These are phyloP conservation scores for Helobdella robusta DNA, from an alignment of 2,888 invertebrate genomes.

Conservation along the genomic window DNA sequence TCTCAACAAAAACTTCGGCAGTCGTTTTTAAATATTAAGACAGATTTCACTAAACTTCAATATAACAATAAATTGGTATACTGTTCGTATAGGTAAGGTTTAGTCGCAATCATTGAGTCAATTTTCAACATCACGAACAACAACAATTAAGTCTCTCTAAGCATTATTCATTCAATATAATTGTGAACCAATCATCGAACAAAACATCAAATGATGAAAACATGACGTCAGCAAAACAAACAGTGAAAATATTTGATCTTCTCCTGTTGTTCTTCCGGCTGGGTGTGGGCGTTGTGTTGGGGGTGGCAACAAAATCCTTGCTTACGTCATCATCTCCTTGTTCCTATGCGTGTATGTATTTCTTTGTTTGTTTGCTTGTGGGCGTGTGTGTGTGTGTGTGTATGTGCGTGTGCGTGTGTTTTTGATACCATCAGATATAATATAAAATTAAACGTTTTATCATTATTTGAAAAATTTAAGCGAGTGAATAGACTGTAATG, in stretches of 20 bases:
- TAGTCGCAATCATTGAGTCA: too few relatives aligned
- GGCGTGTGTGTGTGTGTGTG: background rate
- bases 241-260: slow-evolving; percentile 25
- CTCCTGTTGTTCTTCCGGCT: slow-evolving; percentile 26
- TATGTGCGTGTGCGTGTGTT: background rate
- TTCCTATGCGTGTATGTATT: slow-evolving; percentile 9
- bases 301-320: slow-evolving; percentile 8
- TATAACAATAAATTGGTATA: too few relatives aligned
- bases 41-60: too few relatives aligned
- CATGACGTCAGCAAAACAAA: background rate
- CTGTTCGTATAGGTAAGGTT: too few relatives aligned
- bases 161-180: too few relatives aligned
- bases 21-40: too few relatives aligned
- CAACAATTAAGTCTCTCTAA: too few relatives aligned
- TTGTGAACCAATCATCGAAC: too few relatives aligned
- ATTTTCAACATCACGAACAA: too few relatives aligned
- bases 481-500: background rate
- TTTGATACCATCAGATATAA: background rate
- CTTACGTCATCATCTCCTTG: slow-evolving; percentile 18
- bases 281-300: slow-evolving; percentile 20
- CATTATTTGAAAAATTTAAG: background rate
- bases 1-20: too few relatives aligned
- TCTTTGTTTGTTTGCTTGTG: background rate
- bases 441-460: background rate
- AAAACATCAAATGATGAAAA: background rate